These are phyloP conservation scores for Galbula dea DNA, from an alignment of 2,113 vertebrate genomes.

Conservation along the genomic window DNA sequence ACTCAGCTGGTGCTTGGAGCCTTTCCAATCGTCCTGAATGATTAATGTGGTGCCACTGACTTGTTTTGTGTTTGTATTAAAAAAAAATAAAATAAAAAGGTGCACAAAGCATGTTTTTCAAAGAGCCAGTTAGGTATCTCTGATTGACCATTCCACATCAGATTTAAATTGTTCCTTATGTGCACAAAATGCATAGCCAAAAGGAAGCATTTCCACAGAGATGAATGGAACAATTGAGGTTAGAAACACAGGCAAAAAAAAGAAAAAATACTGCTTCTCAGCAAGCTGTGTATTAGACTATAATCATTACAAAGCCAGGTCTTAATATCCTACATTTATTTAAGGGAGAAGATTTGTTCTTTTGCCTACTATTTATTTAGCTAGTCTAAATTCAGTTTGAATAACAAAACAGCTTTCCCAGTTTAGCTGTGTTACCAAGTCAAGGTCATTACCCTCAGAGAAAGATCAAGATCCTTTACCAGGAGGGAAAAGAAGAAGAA, in stretches of 20 bases:
- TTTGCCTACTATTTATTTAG: constrained; percentile 32
- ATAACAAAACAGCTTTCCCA: constrained; percentile 37
- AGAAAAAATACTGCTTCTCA: background rate
- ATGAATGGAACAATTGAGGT: constrained; percentile 33
- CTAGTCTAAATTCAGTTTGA: constrained; percentile 38
- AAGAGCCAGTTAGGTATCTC: constrained; percentile 13
- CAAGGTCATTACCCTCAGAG: constrained; percentile 46
- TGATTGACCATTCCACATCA: constrained; percentile 30
- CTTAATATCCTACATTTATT: constrained; percentile 36
- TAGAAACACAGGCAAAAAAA: background rate
- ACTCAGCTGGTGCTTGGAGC: constrained; percentile 10
- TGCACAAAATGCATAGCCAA: constrained; percentile 14
- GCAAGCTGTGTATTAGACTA: background rate
- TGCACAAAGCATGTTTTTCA: constrained; percentile 37
- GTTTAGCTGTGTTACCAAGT: constrained; percentile 25
- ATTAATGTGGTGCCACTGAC: constrained; percentile 66
- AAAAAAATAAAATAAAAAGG: background rate
- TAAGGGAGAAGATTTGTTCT: constrained; percentile 21
- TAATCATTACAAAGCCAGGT: constrained; percentile 32
- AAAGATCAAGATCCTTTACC: constrained; percentile 16
- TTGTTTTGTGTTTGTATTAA: constrained; percentile 53
- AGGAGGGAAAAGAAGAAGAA: background rate
- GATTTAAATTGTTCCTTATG: constrained; percentile 44
- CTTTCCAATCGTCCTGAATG: constrained; percentile 32
- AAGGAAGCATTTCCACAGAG: constrained; percentile 40